Base-by-base conservation (phyloP, 2,888 invertebrate species). In the Pocota personata region DNA sequence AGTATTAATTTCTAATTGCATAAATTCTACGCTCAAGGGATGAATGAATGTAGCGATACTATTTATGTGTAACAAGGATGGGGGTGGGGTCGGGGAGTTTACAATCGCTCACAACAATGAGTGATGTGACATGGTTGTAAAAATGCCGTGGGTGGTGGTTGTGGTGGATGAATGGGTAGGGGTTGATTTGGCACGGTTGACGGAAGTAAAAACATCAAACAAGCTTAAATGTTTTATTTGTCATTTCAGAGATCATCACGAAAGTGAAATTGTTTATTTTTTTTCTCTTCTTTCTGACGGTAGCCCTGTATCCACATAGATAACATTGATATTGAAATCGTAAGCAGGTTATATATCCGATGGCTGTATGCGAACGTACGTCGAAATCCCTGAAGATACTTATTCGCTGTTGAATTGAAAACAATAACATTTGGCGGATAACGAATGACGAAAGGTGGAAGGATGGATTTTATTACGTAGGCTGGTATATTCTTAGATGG, bases 1-100 rank as follows among this genome's bases (percentile, higher is more conserved):
- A 67, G 86, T 86, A 86, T 86, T 86, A 86, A 86, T 86, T 86
- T 86, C 86, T 86, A 86, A 86, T 86, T 86, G 86, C 82, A 86
- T 86, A 86, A 82, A 82, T 86, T 82, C 67, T 35, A 7, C n/a
- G 40, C 43, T n/a, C 80, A 37, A 48, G 80, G 73, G 80, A 80
- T 50, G 75, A 76, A 76, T 67, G 55, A 73, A 73, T 66, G 76
- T 24, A 57, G 37, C 8, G 40, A 35, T 55, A 64, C 32, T 62
- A 73, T 50, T 50, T 46, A 78, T 69, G 55, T 64, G 77, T 43
- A 64, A 55, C 60, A 48, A 48, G 30, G 27, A 12, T 8, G 55
- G 19, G 58, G 35, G 32, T n/a, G n/a, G n/a, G n/a, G n/a, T n/a
- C n/a, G 78, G 67, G 40, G 48, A 78, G 57, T 84, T 78, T 78